Evolutionary conservation across 2,113 vertebrate species (phyloP).

Genomic region (Scortum barcoo): DNA sequence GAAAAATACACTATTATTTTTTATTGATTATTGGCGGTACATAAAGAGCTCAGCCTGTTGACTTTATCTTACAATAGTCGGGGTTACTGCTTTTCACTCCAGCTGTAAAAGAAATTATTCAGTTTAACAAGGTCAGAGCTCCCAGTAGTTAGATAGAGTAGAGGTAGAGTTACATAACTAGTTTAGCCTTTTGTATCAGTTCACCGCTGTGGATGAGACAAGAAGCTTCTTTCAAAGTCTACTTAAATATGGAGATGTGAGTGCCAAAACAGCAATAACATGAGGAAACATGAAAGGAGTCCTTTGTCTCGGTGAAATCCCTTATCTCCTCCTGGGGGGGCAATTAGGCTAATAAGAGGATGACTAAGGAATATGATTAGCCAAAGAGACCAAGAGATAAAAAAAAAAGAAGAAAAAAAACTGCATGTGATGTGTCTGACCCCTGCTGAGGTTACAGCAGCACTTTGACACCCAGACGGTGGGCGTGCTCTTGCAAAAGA

Average conservation of each 20-base stretch:
- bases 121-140: conserved; percentile 55
- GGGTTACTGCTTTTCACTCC: conserved; percentile 19
- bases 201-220: conserved; percentile 32
- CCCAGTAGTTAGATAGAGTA: too few species aligned
- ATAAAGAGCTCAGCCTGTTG: not conserved
- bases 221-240: conserved; percentile 17
- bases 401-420: conserved; percentile 62
- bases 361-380: conserved; percentile 69
- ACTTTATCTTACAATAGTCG: conserved; percentile 3
- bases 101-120: conserved; percentile 4
- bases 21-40: not conserved
- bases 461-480: conserved; percentile 17
- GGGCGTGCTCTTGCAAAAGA: not conserved
- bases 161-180: conserved; percentile 55
- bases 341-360: conserved; percentile 66
- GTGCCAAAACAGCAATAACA: conserved; percentile 35
- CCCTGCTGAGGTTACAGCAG: conserved; percentile 54
- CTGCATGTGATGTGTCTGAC: conserved; percentile 57
- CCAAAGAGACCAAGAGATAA: conserved; percentile 48
- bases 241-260: conserved; percentile 29
- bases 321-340: conserved; percentile 39
- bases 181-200: conserved; percentile 41
- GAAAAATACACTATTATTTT: not conserved
- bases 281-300: conserved; percentile 51
- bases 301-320: conserved; percentile 37